Evolutionary conservation across 2,797 vertebrate genomes (phyloP), one percentile per base, ranked within the genome.

Genomic region (Acomys russatus): DNA sequence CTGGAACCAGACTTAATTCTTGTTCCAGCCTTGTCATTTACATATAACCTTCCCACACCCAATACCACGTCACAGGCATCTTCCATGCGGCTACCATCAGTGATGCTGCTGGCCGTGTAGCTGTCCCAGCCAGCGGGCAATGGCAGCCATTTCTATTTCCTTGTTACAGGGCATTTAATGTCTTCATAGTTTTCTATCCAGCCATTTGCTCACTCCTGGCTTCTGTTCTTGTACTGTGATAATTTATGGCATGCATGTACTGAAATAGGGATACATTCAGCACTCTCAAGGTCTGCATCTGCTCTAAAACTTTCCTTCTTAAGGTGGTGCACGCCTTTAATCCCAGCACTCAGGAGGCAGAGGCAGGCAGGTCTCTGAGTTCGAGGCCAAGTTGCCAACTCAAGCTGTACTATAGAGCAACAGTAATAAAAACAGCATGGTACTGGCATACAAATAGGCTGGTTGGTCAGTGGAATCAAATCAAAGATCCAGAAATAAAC

Each of bases 1-100:
- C 70, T 86, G 25, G 70, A 94, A 71, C 30, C 89, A 89, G n/a
- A 56, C 61, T 78, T 90, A 90, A 64, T 80, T 96, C 89, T 30
- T 77, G 20, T 35, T 88, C 12, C n/a, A 70, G 25, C 85, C 11
- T 82, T 1, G 64, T 66, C 28, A 80, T 23, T 64, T 76, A 68
- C 78, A 93, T 85, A 90, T 80, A 63, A 78, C 3, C 23, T 73
- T 54, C 12, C 49, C 33, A 61, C 4, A 92, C 17, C 49, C 63
- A 79, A 56, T 17, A 63, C 76, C 63, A 18, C 61, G 71, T 63
- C 4, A 73, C 0, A 44, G 71, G 49, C 49, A 85, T 88, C 92
- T 85, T 56, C 51, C 14, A 63, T 22, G 33, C 73, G 80, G 68
- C 23, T 28, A 84, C 35, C 61, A 92, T 68, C 2, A 20, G 28